A percentile compares a stretch with the other conserved stretches of the same genome.
These are phyloP conservation scores for Anoplius nigerrimus DNA, from an alignment of 2,888 invertebrate genomes.

Conservation along the genomic window DNA sequence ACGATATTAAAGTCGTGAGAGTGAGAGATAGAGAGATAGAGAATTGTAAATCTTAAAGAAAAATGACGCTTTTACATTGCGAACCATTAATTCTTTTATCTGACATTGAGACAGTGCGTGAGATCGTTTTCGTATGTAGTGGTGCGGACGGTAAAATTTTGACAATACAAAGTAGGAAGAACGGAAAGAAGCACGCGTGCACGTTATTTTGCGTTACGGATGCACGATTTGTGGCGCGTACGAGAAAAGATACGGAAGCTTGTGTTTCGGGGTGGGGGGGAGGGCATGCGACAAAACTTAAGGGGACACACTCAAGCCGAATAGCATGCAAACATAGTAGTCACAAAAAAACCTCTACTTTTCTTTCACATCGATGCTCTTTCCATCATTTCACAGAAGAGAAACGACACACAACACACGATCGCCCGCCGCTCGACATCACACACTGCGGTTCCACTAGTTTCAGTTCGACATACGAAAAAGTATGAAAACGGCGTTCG, in stretches of 20 bases:
- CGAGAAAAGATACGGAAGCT: constrained; percentile 16
- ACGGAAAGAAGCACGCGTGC: constrained; percentile 17
- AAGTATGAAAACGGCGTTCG: no score
- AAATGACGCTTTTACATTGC: no score
- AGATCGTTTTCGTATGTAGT: constrained; percentile 3
- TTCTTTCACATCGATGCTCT: no score
- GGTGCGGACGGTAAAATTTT: neutral
- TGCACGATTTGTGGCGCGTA: constrained; percentile 15
- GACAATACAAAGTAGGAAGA: neutral
- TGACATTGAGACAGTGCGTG: constrained; percentile 4
- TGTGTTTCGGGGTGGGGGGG: no score
- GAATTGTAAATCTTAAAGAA: no score
- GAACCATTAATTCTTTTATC: neutral
- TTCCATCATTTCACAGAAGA: no score
- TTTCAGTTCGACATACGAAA: no score
- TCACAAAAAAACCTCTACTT: neutral
- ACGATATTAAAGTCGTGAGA: no score
- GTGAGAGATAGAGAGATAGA: no score
- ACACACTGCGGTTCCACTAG: no score
- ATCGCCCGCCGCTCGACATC: no score
- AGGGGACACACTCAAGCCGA: constrained; percentile 31
- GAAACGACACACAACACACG: no score
- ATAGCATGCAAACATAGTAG: constrained; percentile 30
- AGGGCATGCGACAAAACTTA: constrained; percentile 35
- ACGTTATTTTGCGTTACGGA: constrained; percentile 14